A percentile compares a stretch with the other conserved stretches of the same genome.
Evolutionary conservation across 92 coral and sea anemone species (phyloP).

Genomic region (Metridium senile): DNA sequence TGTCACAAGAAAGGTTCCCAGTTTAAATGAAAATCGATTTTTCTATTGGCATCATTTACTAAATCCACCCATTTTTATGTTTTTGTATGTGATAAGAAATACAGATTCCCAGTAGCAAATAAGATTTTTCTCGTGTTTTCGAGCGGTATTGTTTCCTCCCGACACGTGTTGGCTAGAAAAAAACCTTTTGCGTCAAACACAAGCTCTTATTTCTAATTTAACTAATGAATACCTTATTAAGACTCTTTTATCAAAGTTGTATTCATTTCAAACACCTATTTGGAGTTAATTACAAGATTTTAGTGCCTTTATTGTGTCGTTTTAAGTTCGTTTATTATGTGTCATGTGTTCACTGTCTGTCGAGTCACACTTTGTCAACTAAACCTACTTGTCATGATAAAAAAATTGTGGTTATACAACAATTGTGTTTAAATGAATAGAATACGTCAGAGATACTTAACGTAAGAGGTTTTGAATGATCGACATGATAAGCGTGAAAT

Average conservation of each 20-base stretch:
- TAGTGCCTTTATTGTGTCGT: neutral
- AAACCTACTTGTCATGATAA: neutral
- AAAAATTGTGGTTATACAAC: neutral
- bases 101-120: too few species aligned
- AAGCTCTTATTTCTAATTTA: neutral
- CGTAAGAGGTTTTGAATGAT: neutral
- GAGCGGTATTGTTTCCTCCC: neutral
- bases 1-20: too few species aligned
- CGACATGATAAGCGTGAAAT: conserved; percentile 3
- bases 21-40: too few species aligned
- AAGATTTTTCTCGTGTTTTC: neutral
- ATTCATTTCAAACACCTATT: conserved; percentile 1
- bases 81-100: too few species aligned
- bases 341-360: neutral
- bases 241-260: neutral
- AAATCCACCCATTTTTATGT: too few species aligned
- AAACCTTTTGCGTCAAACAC: neutral
- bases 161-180: neutral
- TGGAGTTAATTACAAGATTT: neutral
- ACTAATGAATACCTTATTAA: neutral
- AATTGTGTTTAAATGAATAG: neutral
- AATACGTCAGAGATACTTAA: neutral
- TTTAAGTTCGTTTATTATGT: neutral
- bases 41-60: too few species aligned
- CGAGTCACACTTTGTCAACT: neutral